Percentiles rank a stretch among this genome's conserved stretches.
phyloP scores from a whole-genome alignment of 1,140 invertebrate species.

The Drosophila nasuta region DNA sequence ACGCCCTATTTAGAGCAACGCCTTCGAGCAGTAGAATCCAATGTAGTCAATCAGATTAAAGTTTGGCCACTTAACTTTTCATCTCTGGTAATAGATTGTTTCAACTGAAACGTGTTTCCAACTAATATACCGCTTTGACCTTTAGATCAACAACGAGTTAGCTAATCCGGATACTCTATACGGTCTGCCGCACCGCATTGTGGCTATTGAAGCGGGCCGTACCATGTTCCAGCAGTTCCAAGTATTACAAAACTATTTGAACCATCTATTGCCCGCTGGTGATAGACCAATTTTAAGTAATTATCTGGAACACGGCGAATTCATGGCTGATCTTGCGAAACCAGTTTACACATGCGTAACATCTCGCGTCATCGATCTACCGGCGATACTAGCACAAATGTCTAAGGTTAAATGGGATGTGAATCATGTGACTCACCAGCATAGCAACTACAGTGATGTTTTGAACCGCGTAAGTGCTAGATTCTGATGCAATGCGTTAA shows the following conservation, averaged over 20 bases:
- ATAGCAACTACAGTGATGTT: slow-evolving; percentile 94
- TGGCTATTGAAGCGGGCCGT: slow-evolving; percentile 96
- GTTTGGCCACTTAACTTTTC: slow-evolving; percentile 82
- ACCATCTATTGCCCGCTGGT: slow-evolving; percentile 87
- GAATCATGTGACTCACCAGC: slow-evolving; percentile 97
- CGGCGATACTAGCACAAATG: slow-evolving; percentile 93
- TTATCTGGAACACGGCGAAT: slow-evolving; percentile 85
- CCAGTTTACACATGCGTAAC: slow-evolving; percentile 95
- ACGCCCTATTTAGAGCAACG: slow-evolving; percentile 89
- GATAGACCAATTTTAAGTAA: slow-evolving; percentile 83
- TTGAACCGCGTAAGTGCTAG: slow-evolving; percentile 86
- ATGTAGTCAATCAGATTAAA: slow-evolving; percentile 84
- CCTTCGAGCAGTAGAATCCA: slow-evolving; percentile 91
- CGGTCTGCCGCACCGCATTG: slow-evolving; percentile 93
- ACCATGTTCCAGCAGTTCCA: slow-evolving; percentile 95
- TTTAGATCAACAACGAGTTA: slow-evolving; percentile 87
- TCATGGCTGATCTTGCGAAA: slow-evolving; percentile 89
- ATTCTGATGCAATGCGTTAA: not conserved
- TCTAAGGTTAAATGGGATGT: slow-evolving; percentile 98
- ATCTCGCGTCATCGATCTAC: slow-evolving; percentile 91
- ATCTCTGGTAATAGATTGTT: slow-evolving; percentile 61
- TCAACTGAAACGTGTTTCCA: not conserved
- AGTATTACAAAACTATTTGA: slow-evolving; percentile 92
- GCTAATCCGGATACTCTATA: slow-evolving; percentile 90
- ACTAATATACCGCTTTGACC: not conserved